phyloP scores from a whole-genome alignment of 1,140 invertebrate genomes.

The Catajapyx aquilonaris region DNA sequence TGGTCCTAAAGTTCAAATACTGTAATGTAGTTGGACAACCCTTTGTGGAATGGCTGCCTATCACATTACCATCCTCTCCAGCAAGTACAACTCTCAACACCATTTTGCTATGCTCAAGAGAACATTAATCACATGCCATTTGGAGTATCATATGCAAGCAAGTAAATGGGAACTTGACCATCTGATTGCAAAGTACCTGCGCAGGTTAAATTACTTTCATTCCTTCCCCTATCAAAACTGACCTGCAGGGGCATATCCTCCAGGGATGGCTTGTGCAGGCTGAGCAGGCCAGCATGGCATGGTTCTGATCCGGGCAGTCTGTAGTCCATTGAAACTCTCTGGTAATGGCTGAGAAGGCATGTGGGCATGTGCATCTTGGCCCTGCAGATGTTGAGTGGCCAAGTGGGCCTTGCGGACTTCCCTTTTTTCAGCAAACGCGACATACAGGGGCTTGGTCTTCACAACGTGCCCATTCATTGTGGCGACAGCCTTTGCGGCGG shows the following conservation, averaged over 20 bases:
- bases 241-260: conserved; percentile 15
- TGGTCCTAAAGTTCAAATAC: too few relatives aligned
- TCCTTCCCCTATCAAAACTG: too few relatives aligned
- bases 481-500: conserved; percentile 96
- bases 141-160: too few relatives aligned
- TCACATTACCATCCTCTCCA: too few relatives aligned
- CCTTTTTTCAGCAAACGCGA: conserved; percentile 93
- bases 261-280: conserved; percentile 43
- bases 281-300: conserved; percentile 72
- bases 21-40: too few relatives aligned
- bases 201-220: too few relatives aligned
- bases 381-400: conserved; percentile 92
- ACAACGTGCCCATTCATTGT: conserved; percentile 97
- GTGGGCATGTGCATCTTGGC: conserved; percentile 88
- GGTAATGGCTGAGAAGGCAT: conserved; percentile 68
- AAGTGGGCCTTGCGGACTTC: conserved; percentile 96
- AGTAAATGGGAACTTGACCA: too few relatives aligned
- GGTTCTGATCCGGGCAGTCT: conserved; percentile 66
- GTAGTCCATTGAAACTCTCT: conserved; percentile 68
- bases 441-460: conserved; percentile 90
- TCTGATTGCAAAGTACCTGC: too few relatives aligned
- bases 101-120: too few relatives aligned
- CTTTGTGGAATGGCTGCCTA: too few relatives aligned
- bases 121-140: too few relatives aligned
- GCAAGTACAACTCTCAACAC: too few relatives aligned